A percentile compares a stretch with the other conserved stretches of the same genome.
These are phyloP conservation scores for Monochamus alternatus DNA, from an alignment of 2,888 invertebrate genomes.

Conservation along the genomic window DNA sequence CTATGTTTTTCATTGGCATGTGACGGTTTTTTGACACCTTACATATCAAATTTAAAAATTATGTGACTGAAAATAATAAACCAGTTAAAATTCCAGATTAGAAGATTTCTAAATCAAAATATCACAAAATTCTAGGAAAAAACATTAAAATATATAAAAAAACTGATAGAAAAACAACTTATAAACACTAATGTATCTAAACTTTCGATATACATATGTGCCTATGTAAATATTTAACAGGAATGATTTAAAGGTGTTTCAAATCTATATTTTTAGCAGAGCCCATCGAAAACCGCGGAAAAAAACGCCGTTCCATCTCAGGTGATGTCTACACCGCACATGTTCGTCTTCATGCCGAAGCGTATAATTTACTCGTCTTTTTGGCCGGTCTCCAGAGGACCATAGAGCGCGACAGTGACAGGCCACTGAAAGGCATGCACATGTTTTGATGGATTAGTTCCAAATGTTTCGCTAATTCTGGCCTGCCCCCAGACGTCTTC, in stretches of 20 bases:
- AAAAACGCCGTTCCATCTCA: constrained; percentile 14
- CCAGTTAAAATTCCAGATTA: no score
- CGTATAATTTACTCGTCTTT: constrained; percentile 32
- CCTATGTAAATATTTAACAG: no score
- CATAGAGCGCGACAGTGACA: constrained; percentile 29
- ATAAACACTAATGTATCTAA: no score
- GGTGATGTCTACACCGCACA: constrained; percentile 28
- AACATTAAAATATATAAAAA: no score
- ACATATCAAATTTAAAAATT: no score
- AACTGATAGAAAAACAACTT: no score
- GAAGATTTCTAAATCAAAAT: no score
- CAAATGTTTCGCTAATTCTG: constrained; percentile 51
- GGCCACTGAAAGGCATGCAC: constrained; percentile 34
- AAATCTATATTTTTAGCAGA: constrained; percentile 12
- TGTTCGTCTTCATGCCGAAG: constrained; percentile 26
- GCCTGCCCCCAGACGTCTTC: constrained; percentile 49
- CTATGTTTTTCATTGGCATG: no score
- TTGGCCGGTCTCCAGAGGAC: constrained; percentile 21
- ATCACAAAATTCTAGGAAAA: no score
- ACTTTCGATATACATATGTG: no score
- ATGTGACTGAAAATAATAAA: no score
- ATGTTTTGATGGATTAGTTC: constrained; percentile 52
- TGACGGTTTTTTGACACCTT: no score
- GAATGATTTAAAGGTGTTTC: not conserved
- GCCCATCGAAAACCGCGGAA: not conserved